These are phyloP conservation scores for Sander vitreus DNA, from an alignment of 2,113 vertebrate species.

Conservation along the genomic window DNA sequence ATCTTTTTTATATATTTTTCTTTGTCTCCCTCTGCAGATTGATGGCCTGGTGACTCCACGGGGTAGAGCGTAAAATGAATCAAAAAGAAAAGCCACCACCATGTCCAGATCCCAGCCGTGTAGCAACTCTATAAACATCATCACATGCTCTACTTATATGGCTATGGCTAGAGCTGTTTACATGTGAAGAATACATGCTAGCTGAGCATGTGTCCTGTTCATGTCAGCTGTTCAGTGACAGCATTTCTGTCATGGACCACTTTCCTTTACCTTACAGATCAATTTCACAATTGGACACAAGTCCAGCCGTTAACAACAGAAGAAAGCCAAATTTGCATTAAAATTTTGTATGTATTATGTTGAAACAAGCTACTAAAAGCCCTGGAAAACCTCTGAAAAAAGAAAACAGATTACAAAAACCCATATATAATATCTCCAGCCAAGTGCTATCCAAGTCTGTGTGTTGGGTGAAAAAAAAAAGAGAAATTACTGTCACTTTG, in stretches of 20 bases:
- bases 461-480: background rate
- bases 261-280: background rate
- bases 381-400: background rate
- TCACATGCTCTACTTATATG: slow-evolving; percentile 9
- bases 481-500: background rate
- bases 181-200: background rate
- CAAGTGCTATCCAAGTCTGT: background rate
- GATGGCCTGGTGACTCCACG: slow-evolving; percentile 28
- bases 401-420: background rate
- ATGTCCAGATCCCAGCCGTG: background rate
- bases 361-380: background rate
- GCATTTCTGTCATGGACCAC: background rate
- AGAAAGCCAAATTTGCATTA: background rate
- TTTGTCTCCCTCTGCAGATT: slow-evolving; percentile 21
- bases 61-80: slow-evolving; percentile 52
- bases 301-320: background rate
- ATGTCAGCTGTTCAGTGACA: background rate
- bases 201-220: slow-evolving; percentile 8
- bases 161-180: background rate
- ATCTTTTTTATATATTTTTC: slow-evolving; percentile 42
- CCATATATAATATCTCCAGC: background rate
- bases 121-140: background rate
- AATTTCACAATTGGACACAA: background rate
- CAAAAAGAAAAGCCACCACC: slow-evolving; percentile 29
- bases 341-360: background rate